These are phyloP conservation scores for Spinibarbus caldwelli DNA, from an alignment of 2,797 vertebrate genomes.

Conservation along the genomic window DNA sequence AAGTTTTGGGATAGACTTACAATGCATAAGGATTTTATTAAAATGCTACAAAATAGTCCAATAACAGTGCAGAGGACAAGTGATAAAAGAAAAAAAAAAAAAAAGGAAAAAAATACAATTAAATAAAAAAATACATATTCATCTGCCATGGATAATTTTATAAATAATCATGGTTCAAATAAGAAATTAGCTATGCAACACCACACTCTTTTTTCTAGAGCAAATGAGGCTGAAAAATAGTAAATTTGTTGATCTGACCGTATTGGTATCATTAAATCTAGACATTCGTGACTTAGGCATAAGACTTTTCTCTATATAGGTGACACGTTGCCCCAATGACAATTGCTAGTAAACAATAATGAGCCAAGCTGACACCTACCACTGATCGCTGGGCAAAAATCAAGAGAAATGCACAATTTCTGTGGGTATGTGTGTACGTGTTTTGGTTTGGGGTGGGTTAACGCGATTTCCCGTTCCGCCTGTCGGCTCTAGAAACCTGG, in stretches of 20 bases:
- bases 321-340: slow-evolving; percentile 72
- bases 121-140: too few relatives aligned
- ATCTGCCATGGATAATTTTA: too few relatives aligned
- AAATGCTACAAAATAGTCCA: neutral
- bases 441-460: slow-evolving; percentile 77
- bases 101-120: neutral
- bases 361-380: slow-evolving; percentile 76
- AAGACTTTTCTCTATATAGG: slow-evolving; percentile 63
- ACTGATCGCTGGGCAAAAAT: slow-evolving; percentile 72
- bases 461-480: slow-evolving; percentile 83
- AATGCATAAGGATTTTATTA: too few relatives aligned
- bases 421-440: slow-evolving; percentile 67
- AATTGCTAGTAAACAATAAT: slow-evolving; percentile 75
- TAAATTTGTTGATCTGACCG: slow-evolving; percentile 23
- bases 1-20: too few relatives aligned
- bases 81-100: neutral
- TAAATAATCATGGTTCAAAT: neutral
- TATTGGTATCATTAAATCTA: slow-evolving; percentile 61
- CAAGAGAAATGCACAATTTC: slow-evolving; percentile 59
- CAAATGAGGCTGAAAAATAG: neutral
- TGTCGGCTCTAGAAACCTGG: slow-evolving; percentile 79
- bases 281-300: slow-evolving; percentile 43
- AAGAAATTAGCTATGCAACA: neutral
- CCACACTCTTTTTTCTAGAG: neutral
- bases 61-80: neutral